Evolutionary conservation across 1,140 invertebrate species (phyloP).

Genomic region (Latrodectus geometricus): DNA sequence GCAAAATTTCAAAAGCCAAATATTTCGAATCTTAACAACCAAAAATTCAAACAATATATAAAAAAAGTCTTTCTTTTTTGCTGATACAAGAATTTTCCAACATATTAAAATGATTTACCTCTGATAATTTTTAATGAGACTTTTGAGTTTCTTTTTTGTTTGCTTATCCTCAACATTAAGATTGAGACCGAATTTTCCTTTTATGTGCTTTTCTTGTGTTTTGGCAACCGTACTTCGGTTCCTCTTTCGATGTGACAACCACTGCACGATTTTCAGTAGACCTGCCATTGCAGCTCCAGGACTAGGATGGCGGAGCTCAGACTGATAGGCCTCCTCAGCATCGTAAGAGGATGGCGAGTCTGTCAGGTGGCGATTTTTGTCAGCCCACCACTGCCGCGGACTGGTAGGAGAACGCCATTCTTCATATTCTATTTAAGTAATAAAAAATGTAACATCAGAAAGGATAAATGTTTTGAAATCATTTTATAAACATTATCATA

Average conservation of each 20-base stretch:
- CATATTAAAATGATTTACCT: slow-evolving; percentile 1
- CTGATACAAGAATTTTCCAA: too few relatives aligned
- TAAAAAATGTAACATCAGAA: background rate
- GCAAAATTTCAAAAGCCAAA: too few relatives aligned
- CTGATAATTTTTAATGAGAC: slow-evolving; percentile 45
- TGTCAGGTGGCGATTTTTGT: background rate
- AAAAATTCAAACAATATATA: too few relatives aligned
- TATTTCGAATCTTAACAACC: too few relatives aligned
- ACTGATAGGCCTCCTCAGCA: slow-evolving; percentile 35
- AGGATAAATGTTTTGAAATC: too few relatives aligned
- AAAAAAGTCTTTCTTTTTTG: too few relatives aligned
- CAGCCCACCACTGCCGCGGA: slow-evolving; percentile 1
- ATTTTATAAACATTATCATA: too few relatives aligned
- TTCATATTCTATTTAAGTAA: background rate
- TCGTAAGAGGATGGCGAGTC: slow-evolving; percentile 18
- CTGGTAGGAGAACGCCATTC: background rate
- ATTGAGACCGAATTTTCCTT: slow-evolving; percentile 51
- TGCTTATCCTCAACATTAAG: slow-evolving; percentile 49
- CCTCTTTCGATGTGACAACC: slow-evolving; percentile 43
- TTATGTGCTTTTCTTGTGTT: slow-evolving; percentile 49
- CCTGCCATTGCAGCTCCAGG: slow-evolving; percentile 52
- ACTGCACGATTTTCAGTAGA: slow-evolving; percentile 57
- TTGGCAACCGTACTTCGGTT: slow-evolving; percentile 8
- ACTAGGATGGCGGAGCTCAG: slow-evolving; percentile 4
- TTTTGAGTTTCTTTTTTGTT: slow-evolving; percentile 53